These are phyloP conservation scores for Hypsopygia costalis DNA, from an alignment of 2,888 invertebrate species.

Conservation along the genomic window DNA sequence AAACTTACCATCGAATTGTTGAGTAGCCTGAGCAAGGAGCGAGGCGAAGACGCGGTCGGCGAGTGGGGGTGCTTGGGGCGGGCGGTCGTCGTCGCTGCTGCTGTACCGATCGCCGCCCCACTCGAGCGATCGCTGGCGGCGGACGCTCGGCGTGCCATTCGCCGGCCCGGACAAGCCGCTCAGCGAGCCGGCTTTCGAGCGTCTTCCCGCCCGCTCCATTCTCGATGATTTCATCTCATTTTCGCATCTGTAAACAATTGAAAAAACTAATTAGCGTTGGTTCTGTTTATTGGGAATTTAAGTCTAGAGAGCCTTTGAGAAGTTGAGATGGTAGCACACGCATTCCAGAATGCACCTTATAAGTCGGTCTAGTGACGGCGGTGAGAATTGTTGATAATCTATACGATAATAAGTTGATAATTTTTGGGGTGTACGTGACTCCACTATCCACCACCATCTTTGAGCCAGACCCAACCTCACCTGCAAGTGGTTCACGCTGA, in stretches of 20 bases:
- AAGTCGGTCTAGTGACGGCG: no score
- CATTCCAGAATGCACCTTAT: no score
- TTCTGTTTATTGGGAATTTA: no score
- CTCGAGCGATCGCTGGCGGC: constrained; percentile 80
- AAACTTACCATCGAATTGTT: constrained; percentile 71
- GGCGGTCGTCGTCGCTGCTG: constrained; percentile 77
- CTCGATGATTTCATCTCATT: constrained; percentile 57
- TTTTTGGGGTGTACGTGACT: no score
- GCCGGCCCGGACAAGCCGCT: constrained; percentile 56
- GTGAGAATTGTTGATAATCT: no score
- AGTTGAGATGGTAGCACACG: no score
- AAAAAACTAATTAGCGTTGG: no score
- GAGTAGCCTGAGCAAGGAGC: constrained; percentile 75
- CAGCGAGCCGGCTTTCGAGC: constrained; percentile 68
- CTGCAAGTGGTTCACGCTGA: no score
- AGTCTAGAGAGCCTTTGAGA: no score
- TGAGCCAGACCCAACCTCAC: no score
- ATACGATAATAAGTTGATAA: no score
- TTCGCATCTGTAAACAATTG: constrained; percentile 43
- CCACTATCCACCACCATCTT: no score
- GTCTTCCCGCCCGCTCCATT: constrained; percentile 71
- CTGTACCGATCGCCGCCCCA: constrained; percentile 80
- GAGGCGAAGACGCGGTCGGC: constrained; percentile 77
- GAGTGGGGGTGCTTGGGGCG: constrained; percentile 69
- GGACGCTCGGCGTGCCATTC: constrained; percentile 40